Evolutionary conservation across 2,113 vertebrate species (phyloP).

Genomic region (Cathartes aura): DNA sequence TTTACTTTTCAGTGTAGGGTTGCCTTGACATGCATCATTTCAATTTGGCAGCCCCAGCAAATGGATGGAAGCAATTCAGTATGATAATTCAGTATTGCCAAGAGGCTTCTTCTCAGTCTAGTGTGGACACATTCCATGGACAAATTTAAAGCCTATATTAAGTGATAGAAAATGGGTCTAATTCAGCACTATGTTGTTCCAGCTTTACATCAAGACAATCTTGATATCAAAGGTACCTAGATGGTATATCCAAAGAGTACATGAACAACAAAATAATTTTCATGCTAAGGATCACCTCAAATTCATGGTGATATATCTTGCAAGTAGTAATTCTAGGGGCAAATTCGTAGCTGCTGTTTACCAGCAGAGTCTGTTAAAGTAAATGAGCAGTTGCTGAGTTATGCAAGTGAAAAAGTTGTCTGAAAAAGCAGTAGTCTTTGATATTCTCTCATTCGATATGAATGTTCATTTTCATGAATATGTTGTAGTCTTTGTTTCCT

Average conservation of each 20-base stretch:
- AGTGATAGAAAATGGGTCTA: constrained; percentile 60
- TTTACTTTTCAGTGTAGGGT: constrained; percentile 69
- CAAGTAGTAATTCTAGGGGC: neutral
- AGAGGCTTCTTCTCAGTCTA: constrained; percentile 75
- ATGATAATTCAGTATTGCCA: constrained; percentile 78
- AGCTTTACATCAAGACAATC: neutral
- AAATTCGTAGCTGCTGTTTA: neutral
- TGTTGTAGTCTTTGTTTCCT: neutral
- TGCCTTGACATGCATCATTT: constrained; percentile 75
- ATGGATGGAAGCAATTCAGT: constrained; percentile 81
- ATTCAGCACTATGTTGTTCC: neutral
- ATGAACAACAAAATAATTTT: constrained; percentile 3
- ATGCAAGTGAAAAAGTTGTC: neutral
- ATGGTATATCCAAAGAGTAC: neutral
- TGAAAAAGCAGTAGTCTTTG: neutral
- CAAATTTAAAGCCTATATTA: constrained; percentile 74
- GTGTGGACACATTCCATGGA: constrained; percentile 60
- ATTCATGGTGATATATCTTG: constrained; percentile 78
- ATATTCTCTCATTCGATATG: neutral
- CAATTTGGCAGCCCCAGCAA: constrained; percentile 76
- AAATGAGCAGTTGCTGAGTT: neutral
- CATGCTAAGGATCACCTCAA: constrained; percentile 72
- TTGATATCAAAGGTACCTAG: neutral
- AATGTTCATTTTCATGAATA: neutral
- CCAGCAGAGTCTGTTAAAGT: neutral